Conservation (phyloP, 2,113 vertebrate genomes). For the Calyptomena viridis region DNA sequence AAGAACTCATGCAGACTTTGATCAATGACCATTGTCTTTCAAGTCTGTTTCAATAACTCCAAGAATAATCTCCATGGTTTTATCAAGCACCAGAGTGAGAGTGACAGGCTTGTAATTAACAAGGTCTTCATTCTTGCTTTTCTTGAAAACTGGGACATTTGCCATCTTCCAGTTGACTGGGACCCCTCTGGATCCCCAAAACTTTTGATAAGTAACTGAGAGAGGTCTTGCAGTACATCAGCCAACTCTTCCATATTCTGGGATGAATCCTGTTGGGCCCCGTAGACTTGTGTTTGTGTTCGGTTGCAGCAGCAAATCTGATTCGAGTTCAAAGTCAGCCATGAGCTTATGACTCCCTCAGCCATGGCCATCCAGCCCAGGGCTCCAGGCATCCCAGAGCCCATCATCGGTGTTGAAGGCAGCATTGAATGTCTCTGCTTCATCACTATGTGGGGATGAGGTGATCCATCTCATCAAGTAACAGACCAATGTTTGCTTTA, state of each 20-base stretch:
- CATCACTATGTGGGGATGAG: not conserved
- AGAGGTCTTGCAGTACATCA: not conserved
- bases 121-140: not conserved
- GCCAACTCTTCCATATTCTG: not conserved
- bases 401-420: not conserved
- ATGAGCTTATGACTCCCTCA: not conserved
- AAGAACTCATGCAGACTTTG: not conserved
- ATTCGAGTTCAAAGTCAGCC: not conserved
- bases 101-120: not conserved
- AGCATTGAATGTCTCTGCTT: not conserved
- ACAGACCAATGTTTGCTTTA: not conserved
- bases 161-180: not conserved
- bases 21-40: not conserved
- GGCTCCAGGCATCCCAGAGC: rapidly evolving
- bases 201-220: not conserved
- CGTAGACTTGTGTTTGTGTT: not conserved
- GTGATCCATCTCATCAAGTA: not conserved
- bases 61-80: not conserved
- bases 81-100: not conserved
- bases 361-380: not conserved
- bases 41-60: not conserved
- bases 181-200: not conserved
- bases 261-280: not conserved
- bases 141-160: not conserved
- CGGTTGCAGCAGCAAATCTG: not conserved